Conservation (phyloP, 2,888 invertebrate species). For the Gari tellinella region DNA sequence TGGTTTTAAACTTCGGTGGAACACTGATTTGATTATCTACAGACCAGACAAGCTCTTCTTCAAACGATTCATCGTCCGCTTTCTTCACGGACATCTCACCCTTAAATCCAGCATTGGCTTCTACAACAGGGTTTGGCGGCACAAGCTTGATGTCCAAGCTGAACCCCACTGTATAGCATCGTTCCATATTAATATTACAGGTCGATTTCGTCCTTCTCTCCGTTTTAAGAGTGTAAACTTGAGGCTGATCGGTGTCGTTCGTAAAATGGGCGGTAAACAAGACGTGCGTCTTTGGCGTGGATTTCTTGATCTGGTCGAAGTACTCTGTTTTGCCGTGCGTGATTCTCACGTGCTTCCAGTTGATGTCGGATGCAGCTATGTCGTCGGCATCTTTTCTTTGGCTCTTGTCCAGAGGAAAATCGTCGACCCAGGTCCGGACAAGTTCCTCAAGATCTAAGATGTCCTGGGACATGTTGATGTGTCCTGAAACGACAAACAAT, state of each 20-base stretch:
- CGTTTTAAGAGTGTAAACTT: constrained; percentile 83
- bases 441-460: constrained; percentile 74
- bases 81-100: constrained; percentile 81
- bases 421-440: constrained; percentile 69
- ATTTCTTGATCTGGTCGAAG: constrained; percentile 64
- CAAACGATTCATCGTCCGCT: constrained; percentile 79
- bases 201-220: constrained; percentile 82
- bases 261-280: constrained; percentile 82
- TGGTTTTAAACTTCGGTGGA: constrained; percentile 80
- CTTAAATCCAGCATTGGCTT: constrained; percentile 84
- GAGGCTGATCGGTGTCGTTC: constrained; percentile 81
- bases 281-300: constrained; percentile 74
- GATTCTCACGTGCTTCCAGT: constrained; percentile 82
- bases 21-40: constrained; percentile 83
- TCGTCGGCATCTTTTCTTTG: constrained; percentile 74
- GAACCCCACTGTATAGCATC: constrained; percentile 75
- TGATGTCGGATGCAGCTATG: constrained; percentile 80
- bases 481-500: no score
- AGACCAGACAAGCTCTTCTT: constrained; percentile 84
- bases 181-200: constrained; percentile 79
- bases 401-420: constrained; percentile 71
- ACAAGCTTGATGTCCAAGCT: constrained; percentile 79
- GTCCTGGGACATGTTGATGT: constrained; percentile 64
- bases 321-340: constrained; percentile 81
- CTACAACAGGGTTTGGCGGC: constrained; percentile 83